A percentile compares a stretch with the other conserved stretches of the same genome.
Conservation (phyloP, 2,113 vertebrate species). For the Stigmatopora nigra region DNA sequence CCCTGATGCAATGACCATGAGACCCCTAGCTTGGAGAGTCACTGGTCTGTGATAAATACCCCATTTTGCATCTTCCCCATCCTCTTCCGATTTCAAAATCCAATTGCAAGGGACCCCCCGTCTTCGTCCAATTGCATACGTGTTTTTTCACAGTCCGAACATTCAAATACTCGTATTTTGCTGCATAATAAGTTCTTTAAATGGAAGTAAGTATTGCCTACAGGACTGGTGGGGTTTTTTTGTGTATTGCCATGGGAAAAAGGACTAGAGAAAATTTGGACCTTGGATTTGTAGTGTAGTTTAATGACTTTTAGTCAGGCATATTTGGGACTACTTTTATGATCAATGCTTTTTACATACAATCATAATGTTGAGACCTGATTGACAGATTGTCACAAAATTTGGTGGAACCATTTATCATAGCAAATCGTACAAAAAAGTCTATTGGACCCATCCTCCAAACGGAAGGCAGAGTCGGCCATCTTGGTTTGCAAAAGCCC, state of each 20-base stretch:
- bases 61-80: slow-evolving; percentile 55
- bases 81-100: slow-evolving; percentile 64
- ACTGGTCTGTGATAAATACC: slow-evolving; percentile 73
- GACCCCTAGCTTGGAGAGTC: slow-evolving; percentile 54
- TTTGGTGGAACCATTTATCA: no score
- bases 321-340: no score
- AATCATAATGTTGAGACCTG: no score
- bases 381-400: no score
- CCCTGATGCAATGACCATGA: slow-evolving; percentile 56
- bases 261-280: no score
- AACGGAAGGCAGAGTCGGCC: no score
- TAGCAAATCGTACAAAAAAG: no score
- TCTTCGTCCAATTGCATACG: slow-evolving; percentile 62
- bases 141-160: slow-evolving; percentile 20
- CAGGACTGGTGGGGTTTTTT: background rate
- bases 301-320: no score
- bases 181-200: slow-evolving; percentile 32
- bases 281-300: background rate
- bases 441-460: no score
- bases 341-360: no score
- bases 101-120: slow-evolving; percentile 56
- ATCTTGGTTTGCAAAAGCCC: no score
- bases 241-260: background rate
- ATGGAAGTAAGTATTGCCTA: slow-evolving; percentile 12
- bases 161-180: slow-evolving; percentile 16